Conservation (phyloP, 2,888 invertebrate species). For the Catocala fraxini region DNA sequence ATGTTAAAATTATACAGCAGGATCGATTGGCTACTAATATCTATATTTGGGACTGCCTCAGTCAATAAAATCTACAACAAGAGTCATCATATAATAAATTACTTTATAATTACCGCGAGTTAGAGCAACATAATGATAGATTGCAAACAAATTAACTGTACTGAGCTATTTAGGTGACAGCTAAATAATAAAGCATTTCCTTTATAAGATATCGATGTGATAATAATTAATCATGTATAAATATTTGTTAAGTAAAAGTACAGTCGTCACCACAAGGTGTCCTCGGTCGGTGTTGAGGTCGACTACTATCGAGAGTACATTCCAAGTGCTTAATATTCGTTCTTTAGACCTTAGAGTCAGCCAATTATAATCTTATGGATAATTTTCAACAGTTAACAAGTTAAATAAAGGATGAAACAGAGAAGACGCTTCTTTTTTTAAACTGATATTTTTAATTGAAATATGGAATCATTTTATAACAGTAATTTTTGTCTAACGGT, state of each 20-base stretch:
- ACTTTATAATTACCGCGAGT: too few species aligned
- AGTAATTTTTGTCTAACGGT: too few species aligned
- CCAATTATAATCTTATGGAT: conserved; percentile 5
- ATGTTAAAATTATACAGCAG: too few species aligned
- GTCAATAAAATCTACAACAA: too few species aligned
- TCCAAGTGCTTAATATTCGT: conserved; percentile 34
- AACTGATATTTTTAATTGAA: too few species aligned
- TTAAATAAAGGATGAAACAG: too few species aligned
- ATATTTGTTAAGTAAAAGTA: conserved; percentile 64
- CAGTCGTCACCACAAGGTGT: conserved; percentile 63
- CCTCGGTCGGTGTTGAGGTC: conserved; percentile 79
- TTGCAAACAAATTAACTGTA: conserved; percentile 8
- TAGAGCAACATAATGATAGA: neutral
- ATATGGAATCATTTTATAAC: too few species aligned
- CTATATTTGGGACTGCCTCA: too few species aligned
- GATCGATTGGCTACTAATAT: too few species aligned
- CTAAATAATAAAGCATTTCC: conserved; percentile 10
- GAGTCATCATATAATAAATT: too few species aligned
- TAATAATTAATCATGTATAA: conserved; percentile 17
- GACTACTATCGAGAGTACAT: conserved; percentile 79
- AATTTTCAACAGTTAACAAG: too few species aligned
- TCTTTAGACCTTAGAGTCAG: conserved; percentile 6
- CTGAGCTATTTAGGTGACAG: conserved; percentile 7
- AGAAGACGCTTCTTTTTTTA: too few species aligned
- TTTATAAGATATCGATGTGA: conserved; percentile 12